These are phyloP conservation scores for Scrobipalpa atriplicella DNA, from an alignment of 2,888 invertebrate genomes.

Conservation along the genomic window DNA sequence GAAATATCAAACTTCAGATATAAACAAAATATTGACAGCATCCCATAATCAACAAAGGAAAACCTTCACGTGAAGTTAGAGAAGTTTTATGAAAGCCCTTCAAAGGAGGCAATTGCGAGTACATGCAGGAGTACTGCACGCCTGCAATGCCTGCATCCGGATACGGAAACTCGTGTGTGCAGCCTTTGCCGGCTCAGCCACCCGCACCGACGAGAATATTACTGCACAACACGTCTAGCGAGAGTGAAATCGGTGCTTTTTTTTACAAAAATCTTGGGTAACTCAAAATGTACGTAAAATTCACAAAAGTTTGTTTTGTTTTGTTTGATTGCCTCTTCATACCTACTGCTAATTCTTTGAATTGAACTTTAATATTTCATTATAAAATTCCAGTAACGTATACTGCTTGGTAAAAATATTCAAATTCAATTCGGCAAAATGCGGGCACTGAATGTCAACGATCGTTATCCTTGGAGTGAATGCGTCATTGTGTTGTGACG, in stretches of 20 bases:
- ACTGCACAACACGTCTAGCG: no score
- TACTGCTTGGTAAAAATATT: neutral
- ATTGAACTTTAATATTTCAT: no score
- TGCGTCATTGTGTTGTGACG: conserved; percentile 19
- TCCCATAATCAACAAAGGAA: neutral
- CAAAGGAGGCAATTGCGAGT: neutral
- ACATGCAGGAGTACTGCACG: neutral
- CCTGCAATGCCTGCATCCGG: neutral
- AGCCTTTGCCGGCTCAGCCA: no score
- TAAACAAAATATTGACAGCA: neutral
- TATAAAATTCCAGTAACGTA: neutral
- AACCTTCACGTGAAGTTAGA: neutral
- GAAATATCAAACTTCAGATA: neutral
- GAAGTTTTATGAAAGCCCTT: conserved; percentile 1
- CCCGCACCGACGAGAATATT: no score
- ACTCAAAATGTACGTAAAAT: no score
- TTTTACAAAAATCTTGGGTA: no score
- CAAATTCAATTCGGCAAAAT: neutral
- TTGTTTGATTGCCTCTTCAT: no score
- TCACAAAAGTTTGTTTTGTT: no score
- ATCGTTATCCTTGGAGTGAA: conserved; percentile 13
- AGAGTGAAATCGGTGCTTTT: no score
- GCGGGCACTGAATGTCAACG: conserved; percentile 4
- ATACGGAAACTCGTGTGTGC: conserved; percentile 1
- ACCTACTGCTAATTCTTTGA: no score